Percentiles rank a stretch among this genome's conserved stretches.
phyloP scores from a whole-genome alignment of 1,140 invertebrate genomes.

The Pachyrhynchus sulphureomaculatus region DNA sequence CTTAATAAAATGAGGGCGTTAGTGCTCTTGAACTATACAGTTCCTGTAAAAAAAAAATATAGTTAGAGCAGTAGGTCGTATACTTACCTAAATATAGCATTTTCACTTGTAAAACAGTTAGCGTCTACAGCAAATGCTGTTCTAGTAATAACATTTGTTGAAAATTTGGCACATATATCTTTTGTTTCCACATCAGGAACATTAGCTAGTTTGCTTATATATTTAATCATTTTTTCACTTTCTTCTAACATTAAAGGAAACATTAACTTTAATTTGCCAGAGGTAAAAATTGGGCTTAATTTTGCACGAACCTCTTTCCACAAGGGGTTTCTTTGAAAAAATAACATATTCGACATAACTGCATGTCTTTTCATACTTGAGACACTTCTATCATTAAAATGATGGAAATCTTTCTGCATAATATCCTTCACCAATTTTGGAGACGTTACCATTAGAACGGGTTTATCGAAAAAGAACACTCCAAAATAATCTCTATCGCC shows the following conservation, averaged over 20 bases:
- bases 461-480: conserved; percentile 45
- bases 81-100: too few species aligned
- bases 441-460: conserved; percentile 51
- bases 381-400: conserved; percentile 54
- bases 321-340: conserved; percentile 45
- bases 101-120: too few species aligned
- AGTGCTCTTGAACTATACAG: too few species aligned
- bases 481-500: conserved; percentile 41
- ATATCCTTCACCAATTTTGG: conserved; percentile 58
- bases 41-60: too few species aligned
- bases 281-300: conserved; percentile 57
- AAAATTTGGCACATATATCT: conserved; percentile 49
- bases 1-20: too few species aligned
- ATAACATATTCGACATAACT: conserved; percentile 33
- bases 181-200: conserved; percentile 34
- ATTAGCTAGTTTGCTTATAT: conserved; percentile 27
- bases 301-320: conserved; percentile 57
- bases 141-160: conserved; percentile 54
- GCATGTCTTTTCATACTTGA: conserved; percentile 49
- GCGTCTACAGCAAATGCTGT: too few species aligned
- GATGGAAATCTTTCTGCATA: conserved; percentile 58
- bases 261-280: conserved; percentile 56
- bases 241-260: conserved; percentile 43
- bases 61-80: too few species aligned
- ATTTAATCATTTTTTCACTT: conserved; percentile 28